Percentiles rank a stretch among this genome's conserved stretches.
Evolutionary conservation across 1,140 invertebrate genomes (phyloP).

Genomic region (Drosophila lacteicornis): DNA sequence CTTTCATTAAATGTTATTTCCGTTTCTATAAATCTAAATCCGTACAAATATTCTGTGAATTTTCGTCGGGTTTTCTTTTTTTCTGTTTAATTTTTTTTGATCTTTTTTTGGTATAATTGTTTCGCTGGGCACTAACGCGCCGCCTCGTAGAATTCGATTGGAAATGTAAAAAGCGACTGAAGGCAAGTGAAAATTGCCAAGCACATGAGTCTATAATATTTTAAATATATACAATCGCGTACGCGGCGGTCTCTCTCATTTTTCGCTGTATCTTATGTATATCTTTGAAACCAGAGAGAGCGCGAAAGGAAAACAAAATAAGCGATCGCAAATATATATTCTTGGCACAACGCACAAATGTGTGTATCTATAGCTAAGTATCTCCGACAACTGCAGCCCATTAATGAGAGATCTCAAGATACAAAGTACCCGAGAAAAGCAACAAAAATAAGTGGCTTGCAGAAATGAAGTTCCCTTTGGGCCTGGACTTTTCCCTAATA

Average conservation of each 20-base stretch:
- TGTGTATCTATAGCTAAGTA: constrained; percentile 18
- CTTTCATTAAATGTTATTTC: constrained; percentile 44
- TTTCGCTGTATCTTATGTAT: constrained; percentile 40
- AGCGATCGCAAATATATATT: constrained; percentile 79
- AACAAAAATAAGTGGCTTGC: constrained; percentile 19
- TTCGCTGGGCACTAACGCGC: constrained; percentile 58
- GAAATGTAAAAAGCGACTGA: constrained; percentile 84
- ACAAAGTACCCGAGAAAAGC: constrained; percentile 32
- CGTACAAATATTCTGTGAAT: constrained; percentile 17
- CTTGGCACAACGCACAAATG: constrained; percentile 52
- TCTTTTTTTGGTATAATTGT: constrained; percentile 10
- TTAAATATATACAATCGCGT: constrained; percentile 76
- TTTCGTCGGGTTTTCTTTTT: constrained; percentile 12
- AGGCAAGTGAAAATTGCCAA: constrained; percentile 80
- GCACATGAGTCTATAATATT: constrained; percentile 78
- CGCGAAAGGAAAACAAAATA: constrained; percentile 63
- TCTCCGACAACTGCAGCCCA: constrained; percentile 50
- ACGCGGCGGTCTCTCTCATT: constrained; percentile 1
- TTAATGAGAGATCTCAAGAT: constrained; percentile 70
- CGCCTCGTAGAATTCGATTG: constrained; percentile 75
- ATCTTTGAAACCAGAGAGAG: constrained; percentile 18
- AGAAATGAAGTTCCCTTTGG: constrained; percentile 62
- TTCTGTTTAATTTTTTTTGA: constrained; percentile 13
- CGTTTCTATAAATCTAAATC: constrained; percentile 43
- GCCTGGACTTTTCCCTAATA: constrained; percentile 1